Conservation (phyloP, 92 coral and sea anemone genomes). For the Zoanthus gigantus region DNA sequence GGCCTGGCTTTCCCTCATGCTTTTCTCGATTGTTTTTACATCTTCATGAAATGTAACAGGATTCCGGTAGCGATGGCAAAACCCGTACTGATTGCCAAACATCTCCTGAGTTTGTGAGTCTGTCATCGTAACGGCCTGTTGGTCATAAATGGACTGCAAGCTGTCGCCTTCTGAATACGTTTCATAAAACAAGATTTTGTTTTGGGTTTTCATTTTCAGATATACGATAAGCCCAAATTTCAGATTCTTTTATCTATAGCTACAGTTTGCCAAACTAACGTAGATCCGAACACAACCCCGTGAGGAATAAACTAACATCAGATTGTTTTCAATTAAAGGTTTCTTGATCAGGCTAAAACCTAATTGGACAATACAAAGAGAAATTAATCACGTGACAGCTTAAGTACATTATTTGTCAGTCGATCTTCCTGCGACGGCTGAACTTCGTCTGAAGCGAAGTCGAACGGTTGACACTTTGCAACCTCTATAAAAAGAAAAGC, state of each 20-base stretch:
- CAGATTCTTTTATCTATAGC: neutral
- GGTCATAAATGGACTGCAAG: neutral
- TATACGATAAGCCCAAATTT: neutral
- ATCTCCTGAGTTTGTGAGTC: constrained; percentile 31
- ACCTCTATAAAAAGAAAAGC: neutral
- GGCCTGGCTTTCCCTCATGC: constrained; percentile 25
- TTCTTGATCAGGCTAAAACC: neutral
- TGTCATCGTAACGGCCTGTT: constrained; percentile 1
- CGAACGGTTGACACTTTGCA: too few relatives aligned
- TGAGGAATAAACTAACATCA: constrained; percentile 8
- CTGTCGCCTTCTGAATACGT: constrained; percentile 18
- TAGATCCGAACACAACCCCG: neutral
- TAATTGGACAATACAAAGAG: constrained; percentile 17
- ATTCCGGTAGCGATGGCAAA: constrained; percentile 21
- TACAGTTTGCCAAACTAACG: neutral
- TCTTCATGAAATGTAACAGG: constrained; percentile 17
- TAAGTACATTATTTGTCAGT: neutral
- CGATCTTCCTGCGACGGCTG: neutral
- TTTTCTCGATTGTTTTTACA: constrained; percentile 35
- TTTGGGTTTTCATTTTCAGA: constrained; percentile 4
- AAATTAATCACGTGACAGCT: constrained; percentile 7
- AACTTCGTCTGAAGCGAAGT: neutral
- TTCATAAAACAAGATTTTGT: constrained; percentile 21
- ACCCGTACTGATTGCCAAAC: neutral
- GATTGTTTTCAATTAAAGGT: constrained; percentile 13